A percentile compares a stretch with the other conserved stretches of the same genome.
Conservation (phyloP, 1,140 invertebrate genomes). For the Panulirus ornatus region DNA sequence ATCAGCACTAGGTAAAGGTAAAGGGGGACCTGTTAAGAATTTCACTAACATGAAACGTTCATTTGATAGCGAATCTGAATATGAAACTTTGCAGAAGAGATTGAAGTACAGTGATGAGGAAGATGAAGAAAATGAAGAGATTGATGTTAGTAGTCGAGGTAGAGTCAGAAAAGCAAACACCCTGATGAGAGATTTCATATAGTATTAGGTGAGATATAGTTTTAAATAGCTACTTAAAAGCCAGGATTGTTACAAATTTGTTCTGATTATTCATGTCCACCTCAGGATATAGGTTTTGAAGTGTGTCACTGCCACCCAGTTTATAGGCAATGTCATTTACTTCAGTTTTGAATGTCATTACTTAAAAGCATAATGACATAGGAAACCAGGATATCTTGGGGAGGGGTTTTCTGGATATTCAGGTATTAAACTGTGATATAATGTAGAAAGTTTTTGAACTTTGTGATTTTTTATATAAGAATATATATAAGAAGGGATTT, state of each 20-base stretch:
- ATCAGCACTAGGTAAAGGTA: not conserved
- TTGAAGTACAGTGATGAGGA: conserved; percentile 47
- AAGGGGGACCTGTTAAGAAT: conserved; percentile 7
- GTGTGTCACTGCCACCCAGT: conserved; percentile 12
- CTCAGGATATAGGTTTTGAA: conserved; percentile 22
- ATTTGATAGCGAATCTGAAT: conserved; percentile 41
- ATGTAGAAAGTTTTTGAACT: conserved; percentile 12
- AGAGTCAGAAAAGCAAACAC: conserved; percentile 75
- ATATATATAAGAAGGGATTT: conserved; percentile 26
- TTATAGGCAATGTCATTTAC: conserved; percentile 1
- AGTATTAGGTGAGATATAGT: conserved; percentile 62
- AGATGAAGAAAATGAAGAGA: conserved; percentile 60
- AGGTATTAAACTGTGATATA: conserved; percentile 66
- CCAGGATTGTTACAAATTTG: conserved; percentile 9
- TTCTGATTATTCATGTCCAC: conserved; percentile 34
- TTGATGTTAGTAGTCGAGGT: conserved; percentile 74
- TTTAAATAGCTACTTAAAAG: not conserved
- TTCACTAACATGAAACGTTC: conserved; percentile 24
- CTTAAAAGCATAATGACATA: no score
- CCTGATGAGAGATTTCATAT: conserved; percentile 74
- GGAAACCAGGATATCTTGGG: not conserved
- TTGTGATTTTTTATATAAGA: conserved; percentile 23
- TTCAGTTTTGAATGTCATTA: conserved; percentile 13
- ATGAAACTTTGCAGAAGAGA: conserved; percentile 38
- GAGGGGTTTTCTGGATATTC: conserved; percentile 48